Conservation (phyloP, 2,797 vertebrate genomes). For the Okamejei kenojei region DNA sequence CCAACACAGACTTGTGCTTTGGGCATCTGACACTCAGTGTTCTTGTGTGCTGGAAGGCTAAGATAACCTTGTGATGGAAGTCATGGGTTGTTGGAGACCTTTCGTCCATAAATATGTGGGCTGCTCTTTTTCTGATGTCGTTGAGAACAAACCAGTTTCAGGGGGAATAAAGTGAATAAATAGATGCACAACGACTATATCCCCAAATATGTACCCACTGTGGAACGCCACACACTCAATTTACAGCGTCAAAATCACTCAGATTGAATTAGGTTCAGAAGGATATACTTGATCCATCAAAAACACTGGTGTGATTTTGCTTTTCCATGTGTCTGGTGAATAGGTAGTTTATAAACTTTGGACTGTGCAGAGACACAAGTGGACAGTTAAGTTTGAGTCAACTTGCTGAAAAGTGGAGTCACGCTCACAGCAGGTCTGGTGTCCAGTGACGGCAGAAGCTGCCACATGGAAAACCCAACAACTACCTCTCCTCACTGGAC, state of each 20-base stretch:
- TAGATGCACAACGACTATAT: too few species aligned
- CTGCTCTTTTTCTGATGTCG: neutral
- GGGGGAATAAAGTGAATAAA: neutral
- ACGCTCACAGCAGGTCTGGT: neutral
- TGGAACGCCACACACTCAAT: neutral
- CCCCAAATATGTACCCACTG: neutral
- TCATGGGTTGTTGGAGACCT: neutral
- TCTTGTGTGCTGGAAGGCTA: neutral
- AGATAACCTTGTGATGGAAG: neutral
- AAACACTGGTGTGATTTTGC: neutral
- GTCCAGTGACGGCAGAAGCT: neutral
- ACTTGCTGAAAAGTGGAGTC: neutral
- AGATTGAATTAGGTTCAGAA: neutral
- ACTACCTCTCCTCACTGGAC: neutral
- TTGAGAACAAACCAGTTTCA: neutral
- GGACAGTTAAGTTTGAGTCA: too few species aligned
- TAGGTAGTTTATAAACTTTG: too few species aligned
- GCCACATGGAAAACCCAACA: neutral
- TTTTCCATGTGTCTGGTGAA: neutral
- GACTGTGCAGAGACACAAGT: neutral
- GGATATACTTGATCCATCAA: neutral
- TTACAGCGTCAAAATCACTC: neutral
- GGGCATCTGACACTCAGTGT: too few species aligned
- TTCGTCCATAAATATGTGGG: neutral
- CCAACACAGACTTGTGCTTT: neutral